Base-by-base conservation (phyloP, 2,797 vertebrate species). In the Pygocentrus nattereri region DNA sequence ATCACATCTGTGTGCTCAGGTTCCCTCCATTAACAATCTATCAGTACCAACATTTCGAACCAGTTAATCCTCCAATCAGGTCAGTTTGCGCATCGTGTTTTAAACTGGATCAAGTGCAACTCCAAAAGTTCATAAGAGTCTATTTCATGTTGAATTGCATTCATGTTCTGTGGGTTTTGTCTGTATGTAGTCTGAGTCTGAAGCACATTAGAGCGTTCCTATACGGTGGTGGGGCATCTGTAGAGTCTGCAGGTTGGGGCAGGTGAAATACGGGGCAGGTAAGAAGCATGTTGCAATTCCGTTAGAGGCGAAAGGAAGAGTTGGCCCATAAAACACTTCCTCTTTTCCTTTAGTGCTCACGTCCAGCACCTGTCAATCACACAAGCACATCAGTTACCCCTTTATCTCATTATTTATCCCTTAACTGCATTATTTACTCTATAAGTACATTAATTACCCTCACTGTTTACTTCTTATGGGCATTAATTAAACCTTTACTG, bases 221-320 rank as follows among this genome's bases (percentile, higher is more conserved):
- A 99, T 98, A 89, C 97, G 95, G 91, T 99, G 97, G 87, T 98
- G 97, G 91, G 98, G 97, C 84, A 98, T 96, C 94, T 98, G 98
- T 73, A 98, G 93, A 56, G 96, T 97, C 90, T 98, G 97, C 71
- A 99, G 95, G 93, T 99, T 97, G 52, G 97, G 97, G 86, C 97
- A 97, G 0, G 97, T 97, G 90, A 96, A 98, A 71, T 96, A 97
- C 0, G 98, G 98, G 85, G 97, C 97, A 0, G 98, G 97, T 34
- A 99, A 95, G 86, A 99, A 99, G 90, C 97, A 97, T 0, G 97
- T 95, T 4, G 97, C 97, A 81, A 98, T 96, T 49, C 98, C 97
- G 0, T 99, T 99, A 80, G 98, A 99, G 88, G 97, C 97, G 0
- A 99, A 99, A 1, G 97, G 97, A 74, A 99, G 94, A 0, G 96